Evolutionary conservation across 2,113 vertebrate species (phyloP), one percentile per base, ranked within the genome.

Genomic region (Gobio gobio): DNA sequence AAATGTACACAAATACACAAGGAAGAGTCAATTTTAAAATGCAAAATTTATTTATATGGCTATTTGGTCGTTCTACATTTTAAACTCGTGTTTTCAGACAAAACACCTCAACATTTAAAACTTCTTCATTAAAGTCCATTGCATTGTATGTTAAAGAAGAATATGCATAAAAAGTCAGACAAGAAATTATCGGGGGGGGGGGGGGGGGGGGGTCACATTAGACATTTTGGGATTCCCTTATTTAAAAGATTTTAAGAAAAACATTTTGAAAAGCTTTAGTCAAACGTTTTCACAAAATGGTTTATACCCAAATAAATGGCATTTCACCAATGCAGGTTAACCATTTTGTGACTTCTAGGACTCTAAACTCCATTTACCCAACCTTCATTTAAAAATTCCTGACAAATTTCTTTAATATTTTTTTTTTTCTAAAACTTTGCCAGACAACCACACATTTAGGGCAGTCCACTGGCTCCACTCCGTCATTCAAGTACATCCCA

Each of bases 41-140:
- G 88, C 89, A 89, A 92, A 91, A 91, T 93, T 92, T 94, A 95
- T 95, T 95, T 85, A 89, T 89, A 86, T 87, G 86, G 68, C 84
- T 91, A 86, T 88, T 85, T 84, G 81, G 59, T 84, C 85, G 92
- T 91, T 92, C 90, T 89, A 93, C 92, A 94, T 90, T 90, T 92
- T 89, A 81, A 78, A 85, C 40, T 51, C 80, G 56, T 89, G 78
- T 79, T 82, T 88, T 86, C 58, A 81, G 80, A 84, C 76, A 74
- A 80, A 91, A 89, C 90, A 89, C 91, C 88, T 90, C 92, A 92
- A 92, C 90, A 91, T 92, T 92, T 87, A 81, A 86, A 91, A 92
- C 90, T 91, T 93, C 87, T 91, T 76, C 49, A 92, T 90, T 89
- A 54, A 87, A 92, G 91, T 92, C 94, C 90, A 87, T 91, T 92